Base-by-base conservation (phyloP, 2,797 vertebrate species). In the Amniataba percoides region DNA sequence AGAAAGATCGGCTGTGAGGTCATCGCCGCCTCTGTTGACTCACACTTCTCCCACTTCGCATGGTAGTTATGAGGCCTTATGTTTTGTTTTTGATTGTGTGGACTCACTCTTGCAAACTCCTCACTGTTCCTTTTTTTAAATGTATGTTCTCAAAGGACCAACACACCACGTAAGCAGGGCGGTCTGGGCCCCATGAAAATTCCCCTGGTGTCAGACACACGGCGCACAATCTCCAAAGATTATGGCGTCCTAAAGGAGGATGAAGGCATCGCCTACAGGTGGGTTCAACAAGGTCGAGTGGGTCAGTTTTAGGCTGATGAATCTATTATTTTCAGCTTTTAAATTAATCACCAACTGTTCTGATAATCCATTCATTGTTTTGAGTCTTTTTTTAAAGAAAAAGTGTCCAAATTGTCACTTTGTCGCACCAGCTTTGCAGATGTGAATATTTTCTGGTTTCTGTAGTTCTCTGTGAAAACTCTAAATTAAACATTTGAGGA, bases 211-310 rank as follows among this genome's bases (percentile, higher is more conserved):
- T 96, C 98, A 31, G 98, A 99, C 91, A 96, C 94, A 0, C 95
- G 94, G 2, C 96, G 93, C 68, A 91, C 81, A 71, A 98, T 99
- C 92, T 95, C 97, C 78, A 92, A 92, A 86, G 97, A 98, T 40
- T 99, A 99, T 15, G 98, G 98, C 0, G 96, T 99, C 27, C 93
- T 99, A 51, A 99, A 99, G 85, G 96, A 97, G 66, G 97, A 99
- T 16, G 96, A 99, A 89, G 97, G 98, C 34, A 97, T 99, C 68
- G 96, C 98, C 15, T 99, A 95, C 96, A 97, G 98, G 98, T 99
- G 88, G 60, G 83, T 60, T 66, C 34, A 25, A 43, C 39, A 43
- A 9, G 15, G 7, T 57, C 7, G 39, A 27, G 18, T 53, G 4
- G 15, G 19, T 66, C 7, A 21, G 2, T 25, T 3, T 31, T 3